Evolutionary conservation across 30 jellyfish, hydroid and myxozoan species (phyloP).

Genomic region (Pelagia noctiluca): DNA sequence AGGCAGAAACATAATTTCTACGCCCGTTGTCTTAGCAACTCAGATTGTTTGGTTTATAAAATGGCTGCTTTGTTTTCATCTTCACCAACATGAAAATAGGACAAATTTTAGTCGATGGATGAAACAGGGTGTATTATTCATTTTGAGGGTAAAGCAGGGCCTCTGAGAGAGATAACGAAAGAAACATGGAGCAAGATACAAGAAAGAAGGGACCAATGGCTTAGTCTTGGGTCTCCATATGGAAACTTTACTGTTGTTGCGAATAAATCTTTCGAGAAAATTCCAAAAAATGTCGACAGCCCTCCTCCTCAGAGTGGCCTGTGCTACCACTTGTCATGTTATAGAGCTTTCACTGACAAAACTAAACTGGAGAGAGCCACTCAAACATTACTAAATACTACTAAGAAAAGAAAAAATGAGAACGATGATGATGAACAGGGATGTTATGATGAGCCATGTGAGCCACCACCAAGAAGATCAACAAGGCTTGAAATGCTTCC

Average conservation of each 20-base stretch:
- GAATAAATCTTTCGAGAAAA: slow-evolving; percentile 6
- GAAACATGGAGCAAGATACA: slow-evolving; percentile 18
- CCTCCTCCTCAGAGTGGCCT: too few relatives aligned
- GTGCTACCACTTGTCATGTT: slow-evolving; percentile 7
- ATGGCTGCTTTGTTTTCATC: slow-evolving; percentile 2
- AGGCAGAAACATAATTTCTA: too few relatives aligned
- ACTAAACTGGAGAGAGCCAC: slow-evolving; percentile 14
- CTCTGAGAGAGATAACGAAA: slow-evolving; percentile 3
- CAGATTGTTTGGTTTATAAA: slow-evolving; percentile 5
- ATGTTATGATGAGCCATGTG: slow-evolving; percentile 1
- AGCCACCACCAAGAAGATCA: slow-evolving; percentile 18
- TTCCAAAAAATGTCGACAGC: slow-evolving; percentile 17
- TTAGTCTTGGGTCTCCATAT: slow-evolving; percentile 1
- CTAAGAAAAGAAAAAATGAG: background rate
- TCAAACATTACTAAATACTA: slow-evolving; percentile 1
- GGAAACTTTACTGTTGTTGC: slow-evolving; percentile 3
- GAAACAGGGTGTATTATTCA: slow-evolving; percentile 14
- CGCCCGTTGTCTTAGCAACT: too few relatives aligned
- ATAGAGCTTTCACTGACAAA: slow-evolving; percentile 11
- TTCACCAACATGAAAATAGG: too few relatives aligned
- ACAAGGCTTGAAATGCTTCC: slow-evolving; percentile 24
- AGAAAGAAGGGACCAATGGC: slow-evolving; percentile 20
- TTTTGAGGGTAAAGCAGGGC: slow-evolving; percentile 11
- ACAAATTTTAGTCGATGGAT: background rate
- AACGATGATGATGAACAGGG: too few relatives aligned